Base-by-base conservation (phyloP, 1,140 invertebrate genomes). In the Lethrus apterus region DNA sequence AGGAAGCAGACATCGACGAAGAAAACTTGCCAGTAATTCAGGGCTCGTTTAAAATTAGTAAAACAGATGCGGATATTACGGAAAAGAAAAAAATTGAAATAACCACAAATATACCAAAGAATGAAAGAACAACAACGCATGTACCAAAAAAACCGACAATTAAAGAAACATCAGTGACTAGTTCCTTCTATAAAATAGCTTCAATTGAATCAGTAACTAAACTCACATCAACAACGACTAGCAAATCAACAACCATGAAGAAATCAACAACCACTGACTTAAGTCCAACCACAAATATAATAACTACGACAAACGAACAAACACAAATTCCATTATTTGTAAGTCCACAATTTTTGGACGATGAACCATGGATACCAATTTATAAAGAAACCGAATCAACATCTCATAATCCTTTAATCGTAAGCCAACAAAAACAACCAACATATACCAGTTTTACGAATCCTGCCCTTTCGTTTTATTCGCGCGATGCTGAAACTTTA, bases 381-480 rank as follows among this genome's bases (percentile, higher is more conserved):
- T 13, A 32, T 21, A 4, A 53, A 46, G 8, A 14, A 34, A 19
- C 38, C 2, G 21, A 20, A 23, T 11, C 8, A 4, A 2, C 18
- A 7, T 3, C 2, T 4, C 8, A 7, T 20, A 21, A 10, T 8
- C 15, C 17, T 2, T 24, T 21, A 40, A 29, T 42, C 3, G 18
- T 26, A 2, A 10, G 17, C 13, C 65, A 42, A 15, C 18, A 68
- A 70, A 51, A 42, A 35, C 41, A 42, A 17, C 76, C 77, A 9
- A 58, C 80, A 36, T 83, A 83, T 44, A 80, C 78, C 4, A 81
- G 79, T 54, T 83, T 81, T 58, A 78, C 76, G 18, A 73, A 78
- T 41, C 77, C 78, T 2, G 72, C 77, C 44, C 70, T 77, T 55
- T 69, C 70, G 14, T 69, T 68, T 19, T 65, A 71, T 24, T 45